A percentile compares a stretch with the other conserved stretches of the same genome.
phyloP scores from a whole-genome alignment of 2,113 vertebrate genomes.

The Natator depressus region DNA sequence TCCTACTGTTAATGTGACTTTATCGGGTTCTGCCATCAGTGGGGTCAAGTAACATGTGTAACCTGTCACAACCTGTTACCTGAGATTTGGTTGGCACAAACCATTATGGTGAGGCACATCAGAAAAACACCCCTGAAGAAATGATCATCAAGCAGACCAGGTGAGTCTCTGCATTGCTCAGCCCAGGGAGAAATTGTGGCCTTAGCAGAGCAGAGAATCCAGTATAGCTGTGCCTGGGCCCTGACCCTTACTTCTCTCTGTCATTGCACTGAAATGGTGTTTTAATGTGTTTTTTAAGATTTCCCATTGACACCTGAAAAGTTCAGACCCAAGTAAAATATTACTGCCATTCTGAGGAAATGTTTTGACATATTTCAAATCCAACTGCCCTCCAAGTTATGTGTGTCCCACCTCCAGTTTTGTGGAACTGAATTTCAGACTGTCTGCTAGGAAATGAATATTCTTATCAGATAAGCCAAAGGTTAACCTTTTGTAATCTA shows the following conservation, averaged over 20 bases:
- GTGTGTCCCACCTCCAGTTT: neutral
- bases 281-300: neutral
- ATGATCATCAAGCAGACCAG: neutral
- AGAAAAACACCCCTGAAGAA: neutral
- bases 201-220: neutral
- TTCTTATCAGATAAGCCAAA: neutral
- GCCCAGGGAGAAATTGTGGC: neutral
- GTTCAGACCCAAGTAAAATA: neutral
- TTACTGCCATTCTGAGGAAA: neutral
- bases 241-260: neutral
- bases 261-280: neutral
- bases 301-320: neutral
- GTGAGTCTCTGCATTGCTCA: neutral
- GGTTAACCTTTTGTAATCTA: neutral
- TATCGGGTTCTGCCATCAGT: neutral
- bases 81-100: slow-evolving; percentile 23
- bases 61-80: neutral
- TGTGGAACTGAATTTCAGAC: neutral
- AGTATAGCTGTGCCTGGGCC: neutral
- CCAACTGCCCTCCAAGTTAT: neutral
- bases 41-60: neutral
- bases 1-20: slow-evolving; percentile 29
- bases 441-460: neutral
- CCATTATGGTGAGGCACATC: neutral
- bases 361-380: neutral